Evolutionary conservation across 1,140 invertebrate genomes (phyloP).

Genomic region (Drosophila micromelanica): DNA sequence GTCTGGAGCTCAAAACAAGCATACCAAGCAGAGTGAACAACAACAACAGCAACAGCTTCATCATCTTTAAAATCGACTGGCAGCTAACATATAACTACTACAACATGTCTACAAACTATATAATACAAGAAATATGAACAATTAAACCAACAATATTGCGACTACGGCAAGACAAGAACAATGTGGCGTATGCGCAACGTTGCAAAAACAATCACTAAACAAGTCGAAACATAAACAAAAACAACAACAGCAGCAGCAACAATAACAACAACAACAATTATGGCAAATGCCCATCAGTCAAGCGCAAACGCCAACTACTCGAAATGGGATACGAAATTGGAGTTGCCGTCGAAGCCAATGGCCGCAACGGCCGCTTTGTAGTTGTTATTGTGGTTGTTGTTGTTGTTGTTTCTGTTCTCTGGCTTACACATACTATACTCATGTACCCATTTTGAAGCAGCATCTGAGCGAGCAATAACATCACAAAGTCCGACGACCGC

Average conservation of each 20-base stretch:
- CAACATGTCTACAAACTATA: conserved; percentile 22
- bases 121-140: conserved; percentile 14
- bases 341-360: background rate
- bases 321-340: conserved; percentile 13
- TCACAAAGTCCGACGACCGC: conserved; percentile 16
- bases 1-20: conserved; percentile 26
- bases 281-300: conserved; percentile 2
- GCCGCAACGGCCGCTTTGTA: conserved; percentile 7
- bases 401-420: conserved; percentile 1
- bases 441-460: background rate
- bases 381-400: background rate
- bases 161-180: conserved; percentile 26
- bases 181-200: conserved; percentile 41
- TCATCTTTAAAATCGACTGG: conserved; percentile 11
- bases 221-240: conserved; percentile 1
- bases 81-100: conserved; percentile 26
- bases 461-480: conserved; percentile 2
- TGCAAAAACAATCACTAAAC: conserved; percentile 29
- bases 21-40: conserved; percentile 22
- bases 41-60: conserved; percentile 44
- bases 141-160: background rate
- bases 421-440: background rate
- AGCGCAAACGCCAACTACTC: conserved; percentile 7
- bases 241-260: background rate
- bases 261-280: background rate